Conservation (phyloP, 1,140 invertebrate genomes). For the Pogonomyrmex californicus region DNA sequence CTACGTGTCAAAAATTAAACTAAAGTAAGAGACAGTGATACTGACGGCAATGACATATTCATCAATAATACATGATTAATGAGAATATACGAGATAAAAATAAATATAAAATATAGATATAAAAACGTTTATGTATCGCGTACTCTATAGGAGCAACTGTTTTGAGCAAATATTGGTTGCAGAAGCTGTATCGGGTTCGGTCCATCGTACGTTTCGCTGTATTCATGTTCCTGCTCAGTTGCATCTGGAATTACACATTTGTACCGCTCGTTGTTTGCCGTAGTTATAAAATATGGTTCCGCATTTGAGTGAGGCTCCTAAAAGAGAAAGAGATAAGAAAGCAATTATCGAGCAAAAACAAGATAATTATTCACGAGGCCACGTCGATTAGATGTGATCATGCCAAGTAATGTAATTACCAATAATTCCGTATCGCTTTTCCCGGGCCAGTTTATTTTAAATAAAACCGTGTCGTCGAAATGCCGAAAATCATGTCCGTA, state of each 20-base stretch:
- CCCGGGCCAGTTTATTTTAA: conserved; percentile 94
- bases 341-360: neutral
- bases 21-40: neutral
- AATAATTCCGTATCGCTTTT: conserved; percentile 85
- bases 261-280: conserved; percentile 91
- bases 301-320: conserved; percentile 87
- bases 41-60: neutral
- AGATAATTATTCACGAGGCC: neutral
- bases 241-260: conserved; percentile 92
- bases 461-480: conserved; percentile 94
- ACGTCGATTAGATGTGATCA: neutral
- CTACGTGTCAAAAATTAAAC: conserved; percentile 82
- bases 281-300: conserved; percentile 88
- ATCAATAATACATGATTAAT: neutral
- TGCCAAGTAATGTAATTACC: conserved; percentile 78
- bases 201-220: conserved; percentile 89
- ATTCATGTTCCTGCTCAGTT: conserved; percentile 87
- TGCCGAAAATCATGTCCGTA: conserved; percentile 89
- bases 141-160: conserved; percentile 94
- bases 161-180: conserved; percentile 91
- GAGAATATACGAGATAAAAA: neutral
- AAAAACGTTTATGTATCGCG: conserved; percentile 34
- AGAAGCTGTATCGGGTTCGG: conserved; percentile 93
- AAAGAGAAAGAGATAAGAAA: conserved; percentile 39
- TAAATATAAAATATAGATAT: conserved; percentile 20